Evolutionary conservation across 2,113 vertebrate species (phyloP).

Genomic region (Willisornis vidua): DNA sequence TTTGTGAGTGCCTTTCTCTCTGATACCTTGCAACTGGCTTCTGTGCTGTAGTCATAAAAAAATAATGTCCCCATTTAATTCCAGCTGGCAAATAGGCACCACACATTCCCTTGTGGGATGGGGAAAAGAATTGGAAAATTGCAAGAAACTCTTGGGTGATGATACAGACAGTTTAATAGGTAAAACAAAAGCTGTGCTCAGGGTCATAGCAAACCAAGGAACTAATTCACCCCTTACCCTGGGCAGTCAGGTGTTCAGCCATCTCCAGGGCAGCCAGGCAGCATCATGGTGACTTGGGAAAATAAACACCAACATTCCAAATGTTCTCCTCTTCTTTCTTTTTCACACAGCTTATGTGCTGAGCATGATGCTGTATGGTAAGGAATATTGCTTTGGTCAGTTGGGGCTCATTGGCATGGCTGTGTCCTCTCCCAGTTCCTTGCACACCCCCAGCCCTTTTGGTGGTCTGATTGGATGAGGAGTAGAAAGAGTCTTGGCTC

Average conservation of each 20-base stretch:
- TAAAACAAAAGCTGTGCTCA: background rate
- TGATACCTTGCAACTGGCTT: background rate
- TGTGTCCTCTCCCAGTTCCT: background rate
- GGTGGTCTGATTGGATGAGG: rapidly evolving
- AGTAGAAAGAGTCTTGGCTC: background rate
- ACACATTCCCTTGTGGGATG: background rate
- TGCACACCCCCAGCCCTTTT: no score
- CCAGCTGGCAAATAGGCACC: background rate
- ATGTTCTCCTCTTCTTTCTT: background rate
- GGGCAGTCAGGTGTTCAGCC: background rate
- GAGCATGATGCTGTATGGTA: background rate
- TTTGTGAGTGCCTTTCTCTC: background rate
- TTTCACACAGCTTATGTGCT: background rate
- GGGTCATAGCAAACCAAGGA: background rate
- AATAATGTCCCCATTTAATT: background rate
- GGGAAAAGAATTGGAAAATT: background rate
- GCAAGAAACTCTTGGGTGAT: background rate
- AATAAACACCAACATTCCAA: background rate
- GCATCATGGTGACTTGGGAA: background rate
- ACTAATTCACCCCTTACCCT: background rate
- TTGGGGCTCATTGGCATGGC: background rate
- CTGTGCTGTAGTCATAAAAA: background rate
- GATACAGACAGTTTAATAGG: background rate
- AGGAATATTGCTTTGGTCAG: background rate
- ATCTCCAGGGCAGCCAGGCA: background rate